Conservation (phyloP, 2,888 invertebrate genomes). For the Mythimna pallens region DNA sequence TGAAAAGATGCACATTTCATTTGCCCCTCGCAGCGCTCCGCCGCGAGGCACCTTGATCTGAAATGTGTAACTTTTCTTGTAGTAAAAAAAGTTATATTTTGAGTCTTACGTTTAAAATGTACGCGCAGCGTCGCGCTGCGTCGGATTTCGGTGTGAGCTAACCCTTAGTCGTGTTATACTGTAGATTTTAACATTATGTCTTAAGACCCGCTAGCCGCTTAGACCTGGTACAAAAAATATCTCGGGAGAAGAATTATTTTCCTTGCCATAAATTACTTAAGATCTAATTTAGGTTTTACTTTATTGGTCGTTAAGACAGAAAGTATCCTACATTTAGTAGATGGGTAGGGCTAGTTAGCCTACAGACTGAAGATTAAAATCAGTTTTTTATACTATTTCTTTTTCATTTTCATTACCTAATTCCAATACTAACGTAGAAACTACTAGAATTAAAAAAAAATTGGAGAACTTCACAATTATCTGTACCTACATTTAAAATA, state of each 20-base stretch:
- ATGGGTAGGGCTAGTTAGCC: background rate
- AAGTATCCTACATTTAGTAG: slow-evolving; percentile 10
- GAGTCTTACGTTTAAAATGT: no score
- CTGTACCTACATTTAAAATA: slow-evolving; percentile 21
- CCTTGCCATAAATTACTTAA: slow-evolving; percentile 38
- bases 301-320: slow-evolving; percentile 32
- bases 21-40: no score
- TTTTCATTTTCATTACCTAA: background rate
- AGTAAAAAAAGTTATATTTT: no score
- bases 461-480: background rate
- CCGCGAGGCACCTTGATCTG: no score
- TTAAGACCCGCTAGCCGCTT: background rate
- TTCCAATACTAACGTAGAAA: background rate
- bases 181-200: slow-evolving; percentile 20
- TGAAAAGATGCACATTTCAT: no score
- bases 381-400: background rate
- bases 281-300: slow-evolving; percentile 20
- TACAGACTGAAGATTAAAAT: background rate
- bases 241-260: slow-evolving; percentile 22
- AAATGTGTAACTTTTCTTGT: no score
- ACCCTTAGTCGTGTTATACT: background rate
- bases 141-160: no score
- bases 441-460: no score
- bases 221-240: slow-evolving; percentile 26
- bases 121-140: no score